Conservation (phyloP, 2,888 invertebrate genomes). For the Microctonus hyperodae region DNA sequence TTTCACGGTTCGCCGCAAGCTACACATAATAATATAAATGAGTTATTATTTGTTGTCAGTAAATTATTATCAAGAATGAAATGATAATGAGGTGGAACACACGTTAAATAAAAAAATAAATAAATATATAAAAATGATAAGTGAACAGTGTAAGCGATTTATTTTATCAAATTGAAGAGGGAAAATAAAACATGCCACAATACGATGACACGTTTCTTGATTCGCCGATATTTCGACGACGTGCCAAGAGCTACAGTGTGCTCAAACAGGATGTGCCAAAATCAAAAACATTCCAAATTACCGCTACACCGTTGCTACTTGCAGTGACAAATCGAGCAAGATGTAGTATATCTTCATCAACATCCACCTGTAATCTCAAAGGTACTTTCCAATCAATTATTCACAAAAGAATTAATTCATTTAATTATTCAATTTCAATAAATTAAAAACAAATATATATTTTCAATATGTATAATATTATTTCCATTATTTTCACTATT, state of each 20-base stretch:
- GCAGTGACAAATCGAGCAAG: slow-evolving; percentile 58
- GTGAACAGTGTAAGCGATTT: background rate
- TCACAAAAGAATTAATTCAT: too few species aligned
- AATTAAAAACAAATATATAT: background rate
- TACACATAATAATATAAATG: background rate
- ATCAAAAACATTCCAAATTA: slow-evolving; percentile 55
- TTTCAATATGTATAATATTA: background rate
- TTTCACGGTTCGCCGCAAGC: background rate
- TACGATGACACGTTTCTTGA: slow-evolving; percentile 61
- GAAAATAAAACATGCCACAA: slow-evolving; percentile 54
- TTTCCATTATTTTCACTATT: background rate
- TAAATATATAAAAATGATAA: slow-evolving; percentile 2
- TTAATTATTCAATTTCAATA: too few species aligned
- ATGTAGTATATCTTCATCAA: slow-evolving; percentile 51
- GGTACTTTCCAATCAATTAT: slow-evolving; percentile 46
- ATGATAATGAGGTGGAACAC: background rate
- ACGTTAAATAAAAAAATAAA: background rate
- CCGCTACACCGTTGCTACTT: slow-evolving; percentile 57
- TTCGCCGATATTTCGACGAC: slow-evolving; percentile 59
- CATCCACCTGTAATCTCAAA: slow-evolving; percentile 56
- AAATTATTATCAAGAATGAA: background rate
- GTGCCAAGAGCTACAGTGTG: slow-evolving; percentile 58
- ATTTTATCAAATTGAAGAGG: background rate
- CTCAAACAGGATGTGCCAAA: slow-evolving; percentile 55
- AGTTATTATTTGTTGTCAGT: background rate